Evolutionary conservation across 2,113 vertebrate species (phyloP).

Genomic region (Egretta garzetta): DNA sequence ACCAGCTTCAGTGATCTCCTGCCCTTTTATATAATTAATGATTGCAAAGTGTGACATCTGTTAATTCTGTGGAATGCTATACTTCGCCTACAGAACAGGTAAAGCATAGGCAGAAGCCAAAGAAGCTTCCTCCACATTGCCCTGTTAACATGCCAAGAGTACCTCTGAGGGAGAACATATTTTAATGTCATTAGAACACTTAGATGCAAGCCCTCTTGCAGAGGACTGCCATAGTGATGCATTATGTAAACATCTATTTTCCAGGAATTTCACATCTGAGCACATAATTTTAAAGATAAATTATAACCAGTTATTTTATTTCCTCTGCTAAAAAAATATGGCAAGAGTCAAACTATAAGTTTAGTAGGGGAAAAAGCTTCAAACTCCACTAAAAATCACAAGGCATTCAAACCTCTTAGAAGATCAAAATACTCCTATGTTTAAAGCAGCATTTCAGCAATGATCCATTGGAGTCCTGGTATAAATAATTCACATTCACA

Average conservation of each 20-base stretch:
- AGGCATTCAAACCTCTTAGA: background rate
- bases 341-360: background rate
- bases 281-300: background rate
- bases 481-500: background rate
- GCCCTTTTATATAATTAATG: background rate
- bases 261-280: background rate
- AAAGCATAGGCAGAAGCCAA: background rate
- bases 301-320: background rate
- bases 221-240: background rate
- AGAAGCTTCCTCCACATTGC: background rate
- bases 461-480: background rate
- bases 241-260: background rate
- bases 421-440: background rate
- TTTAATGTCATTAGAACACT: background rate
- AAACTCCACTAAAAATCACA: background rate
- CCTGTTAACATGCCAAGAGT: background rate
- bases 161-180: background rate
- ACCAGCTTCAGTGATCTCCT: background rate
- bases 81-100: background rate
- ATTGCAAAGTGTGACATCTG: background rate
- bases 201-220: background rate
- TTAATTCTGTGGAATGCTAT: background rate
- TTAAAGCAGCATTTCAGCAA: background rate
- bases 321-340: background rate
- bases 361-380: background rate